A percentile compares a stretch with the other conserved stretches of the same genome.
phyloP scores from a whole-genome alignment of 2,888 invertebrate species.

The Strigamia transsilvanica region DNA sequence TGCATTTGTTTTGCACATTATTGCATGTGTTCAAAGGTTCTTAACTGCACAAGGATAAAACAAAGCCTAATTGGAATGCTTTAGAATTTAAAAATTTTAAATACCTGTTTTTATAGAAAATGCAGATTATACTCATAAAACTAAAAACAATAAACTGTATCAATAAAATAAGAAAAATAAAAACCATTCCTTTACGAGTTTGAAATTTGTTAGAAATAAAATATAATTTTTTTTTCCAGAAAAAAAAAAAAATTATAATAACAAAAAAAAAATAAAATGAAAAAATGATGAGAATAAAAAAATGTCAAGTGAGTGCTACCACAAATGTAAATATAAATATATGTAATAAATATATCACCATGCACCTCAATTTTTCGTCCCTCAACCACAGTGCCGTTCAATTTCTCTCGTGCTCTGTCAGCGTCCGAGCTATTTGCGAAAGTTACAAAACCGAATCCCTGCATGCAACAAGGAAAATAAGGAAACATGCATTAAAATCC shows the following conservation, averaged over 20 bases:
- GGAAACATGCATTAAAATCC: constrained; percentile 77
- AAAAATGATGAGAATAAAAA: constrained; percentile 41
- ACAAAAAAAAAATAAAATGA: background rate
- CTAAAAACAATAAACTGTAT: constrained; percentile 50
- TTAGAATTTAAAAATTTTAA: constrained; percentile 44
- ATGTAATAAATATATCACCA: constrained; percentile 58
- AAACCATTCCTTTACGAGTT: constrained; percentile 53
- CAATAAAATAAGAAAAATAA: background rate
- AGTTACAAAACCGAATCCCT: constrained; percentile 99
- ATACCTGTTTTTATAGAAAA: constrained; percentile 52
- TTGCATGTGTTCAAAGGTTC: constrained; percentile 55
- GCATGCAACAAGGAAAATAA: constrained; percentile 81
- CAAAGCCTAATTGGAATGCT: constrained; percentile 54
- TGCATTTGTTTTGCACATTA: constrained; percentile 53
- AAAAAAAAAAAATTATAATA: background rate
- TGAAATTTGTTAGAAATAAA: background rate
- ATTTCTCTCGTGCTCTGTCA: constrained; percentile 99
- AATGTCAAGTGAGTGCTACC: constrained; percentile 60
- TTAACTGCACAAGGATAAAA: constrained; percentile 56
- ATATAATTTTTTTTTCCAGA: too few relatives aligned
- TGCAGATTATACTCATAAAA: constrained; percentile 50
- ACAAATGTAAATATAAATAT: constrained; percentile 57
- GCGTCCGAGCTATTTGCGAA: constrained; percentile 99
- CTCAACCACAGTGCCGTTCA: constrained; percentile 99
- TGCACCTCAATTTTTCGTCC: constrained; percentile 99